phyloP scores from a whole-genome alignment of 2,113 vertebrate species.

The Pomatostomus ruficeps region DNA sequence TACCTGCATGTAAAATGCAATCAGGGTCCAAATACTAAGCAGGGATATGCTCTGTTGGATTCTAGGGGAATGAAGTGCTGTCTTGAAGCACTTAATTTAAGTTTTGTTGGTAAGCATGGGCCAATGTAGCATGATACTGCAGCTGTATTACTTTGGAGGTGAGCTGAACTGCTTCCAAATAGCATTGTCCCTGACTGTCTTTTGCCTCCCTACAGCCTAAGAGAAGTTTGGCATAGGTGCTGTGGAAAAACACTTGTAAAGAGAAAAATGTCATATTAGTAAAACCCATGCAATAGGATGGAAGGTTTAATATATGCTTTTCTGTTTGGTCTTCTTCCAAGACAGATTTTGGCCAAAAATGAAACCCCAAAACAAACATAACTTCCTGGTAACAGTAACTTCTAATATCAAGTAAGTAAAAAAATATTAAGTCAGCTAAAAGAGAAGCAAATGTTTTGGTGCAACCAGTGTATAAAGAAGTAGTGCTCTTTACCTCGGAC shows the following conservation, averaged over 20 bases:
- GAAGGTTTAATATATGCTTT: not conserved
- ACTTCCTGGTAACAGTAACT: not conserved
- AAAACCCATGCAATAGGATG: not conserved
- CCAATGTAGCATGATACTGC: not conserved
- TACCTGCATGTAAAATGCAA: not conserved
- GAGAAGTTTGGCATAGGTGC: not conserved
- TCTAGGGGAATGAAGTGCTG: not conserved
- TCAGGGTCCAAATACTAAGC: not conserved
- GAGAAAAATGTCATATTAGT: not conserved
- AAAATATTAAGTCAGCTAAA: not conserved
- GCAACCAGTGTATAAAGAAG: not conserved
- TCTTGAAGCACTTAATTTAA: not conserved
- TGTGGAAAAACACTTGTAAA: not conserved
- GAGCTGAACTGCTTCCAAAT: not conserved
- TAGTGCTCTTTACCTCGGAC: not conserved
- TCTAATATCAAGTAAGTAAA: not conserved
- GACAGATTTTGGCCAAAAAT: not conserved
- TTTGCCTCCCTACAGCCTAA: not conserved
- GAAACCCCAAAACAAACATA: not conserved
- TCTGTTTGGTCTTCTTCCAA: not conserved
- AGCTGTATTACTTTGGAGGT: not conserved
- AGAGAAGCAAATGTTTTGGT: not conserved
- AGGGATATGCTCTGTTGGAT: not conserved
- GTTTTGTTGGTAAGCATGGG: not conserved
- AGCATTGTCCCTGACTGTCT: not conserved